Evolutionary conservation across 1,140 invertebrate genomes (phyloP).

Genomic region (Pachyrhynchus sulphureomaculatus): DNA sequence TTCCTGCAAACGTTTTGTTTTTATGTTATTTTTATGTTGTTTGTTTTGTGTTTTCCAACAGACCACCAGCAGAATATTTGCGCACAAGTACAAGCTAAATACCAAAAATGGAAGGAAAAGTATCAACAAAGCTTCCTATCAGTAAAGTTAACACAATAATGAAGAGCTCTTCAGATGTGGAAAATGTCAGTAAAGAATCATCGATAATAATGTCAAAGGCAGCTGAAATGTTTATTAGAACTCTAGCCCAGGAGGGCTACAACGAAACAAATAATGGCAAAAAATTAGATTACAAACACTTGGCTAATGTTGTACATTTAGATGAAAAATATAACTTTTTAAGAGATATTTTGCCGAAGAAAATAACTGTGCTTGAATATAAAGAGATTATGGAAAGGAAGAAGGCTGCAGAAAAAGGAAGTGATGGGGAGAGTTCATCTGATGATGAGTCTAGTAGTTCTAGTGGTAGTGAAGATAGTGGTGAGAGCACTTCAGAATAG

Average conservation of each 20-base stretch:
- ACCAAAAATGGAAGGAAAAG: neutral
- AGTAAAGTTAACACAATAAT: conserved; percentile 79
- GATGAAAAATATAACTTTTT: conserved; percentile 67
- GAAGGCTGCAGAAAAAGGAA: conserved; percentile 23
- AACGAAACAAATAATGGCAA: conserved; percentile 50
- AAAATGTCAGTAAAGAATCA: conserved; percentile 73
- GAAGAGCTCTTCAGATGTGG: conserved; percentile 83
- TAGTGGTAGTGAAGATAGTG: conserved; percentile 17
- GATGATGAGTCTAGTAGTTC: conserved; percentile 32
- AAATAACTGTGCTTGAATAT: conserved; percentile 67
- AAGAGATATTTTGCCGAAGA: conserved; percentile 69
- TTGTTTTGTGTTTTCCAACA: neutral
- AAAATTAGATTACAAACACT: conserved; percentile 66
- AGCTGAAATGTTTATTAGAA: conserved; percentile 70
- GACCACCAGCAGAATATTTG: neutral
- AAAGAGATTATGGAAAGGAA: conserved; percentile 67
- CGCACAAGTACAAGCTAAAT: neutral
- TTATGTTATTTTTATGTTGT: neutral
- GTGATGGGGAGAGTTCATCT: conserved; percentile 18
- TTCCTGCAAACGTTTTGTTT: too few relatives aligned
- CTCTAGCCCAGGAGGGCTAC: conserved; percentile 62
- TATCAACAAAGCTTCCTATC: conserved; percentile 58
- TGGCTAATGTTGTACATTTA: conserved; percentile 67
- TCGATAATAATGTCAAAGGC: conserved; percentile 72
- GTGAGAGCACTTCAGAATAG: neutral